Percentiles rank a stretch among this genome's conserved stretches.
phyloP scores from a whole-genome alignment of 1,140 invertebrate species.

The Coelopa frigida region DNA sequence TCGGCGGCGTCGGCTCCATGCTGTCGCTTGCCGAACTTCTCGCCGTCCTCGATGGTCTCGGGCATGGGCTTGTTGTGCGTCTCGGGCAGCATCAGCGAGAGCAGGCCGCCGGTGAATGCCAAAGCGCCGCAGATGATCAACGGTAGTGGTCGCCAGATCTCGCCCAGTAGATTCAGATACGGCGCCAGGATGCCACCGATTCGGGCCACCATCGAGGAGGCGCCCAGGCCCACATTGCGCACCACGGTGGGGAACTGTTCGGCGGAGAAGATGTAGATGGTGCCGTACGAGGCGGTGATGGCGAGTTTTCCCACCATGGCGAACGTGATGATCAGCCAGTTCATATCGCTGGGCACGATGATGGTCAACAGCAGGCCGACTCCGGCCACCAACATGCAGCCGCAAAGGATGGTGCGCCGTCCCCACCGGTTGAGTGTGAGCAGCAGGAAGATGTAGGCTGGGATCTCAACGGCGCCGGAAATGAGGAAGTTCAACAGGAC shows the following conservation, averaged over 20 bases:
- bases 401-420: conserved; percentile 59
- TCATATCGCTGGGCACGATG: conserved; percentile 52
- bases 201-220: conserved; percentile 67
- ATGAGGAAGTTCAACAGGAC: conserved; percentile 71
- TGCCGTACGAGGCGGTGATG: conserved; percentile 71
- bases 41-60: conserved; percentile 66
- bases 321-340: conserved; percentile 58
- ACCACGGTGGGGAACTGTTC: conserved; percentile 81
- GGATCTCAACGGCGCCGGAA: conserved; percentile 68
- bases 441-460: conserved; percentile 63
- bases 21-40: conserved; percentile 54
- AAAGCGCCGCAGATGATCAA: conserved; percentile 65
- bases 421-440: conserved; percentile 66
- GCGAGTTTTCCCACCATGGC: conserved; percentile 78
- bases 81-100: conserved; percentile 67
- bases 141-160: conserved; percentile 61
- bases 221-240: conserved; percentile 69
- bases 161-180: conserved; percentile 61
- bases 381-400: conserved; percentile 64
- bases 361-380: conserved; percentile 54
- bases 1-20: conserved; percentile 5
- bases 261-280: conserved; percentile 72
- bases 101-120: conserved; percentile 56
- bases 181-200: conserved; percentile 72
- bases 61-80: conserved; percentile 67